phyloP scores from a whole-genome alignment of 2,113 vertebrate genomes.

The Accipiter cooperii region DNA sequence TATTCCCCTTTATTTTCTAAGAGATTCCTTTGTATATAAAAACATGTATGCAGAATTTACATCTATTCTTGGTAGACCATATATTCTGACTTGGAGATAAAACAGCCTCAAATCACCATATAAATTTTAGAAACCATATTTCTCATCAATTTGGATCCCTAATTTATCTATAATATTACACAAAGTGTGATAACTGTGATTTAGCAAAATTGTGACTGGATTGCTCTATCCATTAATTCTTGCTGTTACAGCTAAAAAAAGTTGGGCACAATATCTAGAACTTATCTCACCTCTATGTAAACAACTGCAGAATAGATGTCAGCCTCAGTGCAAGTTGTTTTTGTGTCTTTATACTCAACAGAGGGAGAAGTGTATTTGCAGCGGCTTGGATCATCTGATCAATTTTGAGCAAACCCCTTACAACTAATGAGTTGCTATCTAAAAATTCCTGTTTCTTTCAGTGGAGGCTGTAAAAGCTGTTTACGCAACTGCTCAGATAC shows the following conservation, averaged over 20 bases:
- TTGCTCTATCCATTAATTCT: background rate
- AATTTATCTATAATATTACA: background rate
- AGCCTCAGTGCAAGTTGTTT: background rate
- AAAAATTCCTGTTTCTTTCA: background rate
- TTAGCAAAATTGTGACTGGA: background rate
- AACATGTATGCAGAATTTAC: background rate
- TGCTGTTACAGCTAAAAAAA: rapidly evolving
- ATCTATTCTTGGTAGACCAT: background rate
- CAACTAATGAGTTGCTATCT: background rate
- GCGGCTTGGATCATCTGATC: background rate
- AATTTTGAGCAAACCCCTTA: background rate
- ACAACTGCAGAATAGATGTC: background rate
- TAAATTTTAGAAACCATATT: background rate
- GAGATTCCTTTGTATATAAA: background rate
- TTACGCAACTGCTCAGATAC: background rate
- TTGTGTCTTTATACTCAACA: background rate
- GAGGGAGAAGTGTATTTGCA: background rate
- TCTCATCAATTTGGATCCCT: background rate
- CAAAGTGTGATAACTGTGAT: background rate
- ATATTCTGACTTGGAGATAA: background rate
- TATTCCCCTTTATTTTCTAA: background rate
- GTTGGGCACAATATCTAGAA: background rate
- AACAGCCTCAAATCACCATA: background rate
- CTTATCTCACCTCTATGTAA: background rate
- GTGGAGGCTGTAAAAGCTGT: background rate